Percentiles rank a stretch among this genome's conserved stretches.
phyloP scores from a whole-genome alignment of 2,113 vertebrate genomes.

The Ochotona princeps region DNA sequence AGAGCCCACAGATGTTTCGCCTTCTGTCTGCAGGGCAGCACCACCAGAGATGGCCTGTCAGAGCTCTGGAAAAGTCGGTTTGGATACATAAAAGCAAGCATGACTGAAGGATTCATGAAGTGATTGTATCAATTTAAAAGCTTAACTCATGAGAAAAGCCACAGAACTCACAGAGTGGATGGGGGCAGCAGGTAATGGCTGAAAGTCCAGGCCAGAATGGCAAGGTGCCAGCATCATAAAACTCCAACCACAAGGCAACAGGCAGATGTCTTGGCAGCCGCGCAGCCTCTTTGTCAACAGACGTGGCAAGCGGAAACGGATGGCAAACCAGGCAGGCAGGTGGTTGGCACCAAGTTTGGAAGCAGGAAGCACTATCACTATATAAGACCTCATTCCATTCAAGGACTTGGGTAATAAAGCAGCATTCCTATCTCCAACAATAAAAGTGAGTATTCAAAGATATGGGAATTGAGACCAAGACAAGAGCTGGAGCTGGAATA shows the following conservation, averaged over 20 bases:
- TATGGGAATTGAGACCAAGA: background rate
- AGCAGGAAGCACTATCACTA: background rate
- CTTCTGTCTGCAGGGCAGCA: background rate
- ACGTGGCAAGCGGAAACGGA: slow-evolving; percentile 1
- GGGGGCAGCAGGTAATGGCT: background rate
- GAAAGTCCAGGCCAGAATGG: slow-evolving; percentile 5
- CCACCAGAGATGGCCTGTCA: background rate
- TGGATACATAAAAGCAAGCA: background rate
- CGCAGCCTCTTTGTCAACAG: background rate
- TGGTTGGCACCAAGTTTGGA: slow-evolving; percentile 1
- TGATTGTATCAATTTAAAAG: background rate
- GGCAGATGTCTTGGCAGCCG: background rate
- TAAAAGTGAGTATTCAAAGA: background rate
- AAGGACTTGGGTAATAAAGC: background rate
- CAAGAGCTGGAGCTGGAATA: background rate
- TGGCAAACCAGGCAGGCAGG: background rate
- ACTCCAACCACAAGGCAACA: background rate
- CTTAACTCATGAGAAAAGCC: background rate
- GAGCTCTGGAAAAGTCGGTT: background rate
- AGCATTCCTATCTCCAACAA: background rate
- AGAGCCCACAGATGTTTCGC: background rate
- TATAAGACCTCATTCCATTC: background rate
- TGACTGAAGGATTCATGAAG: background rate
- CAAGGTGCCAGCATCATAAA: background rate
- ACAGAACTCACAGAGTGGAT: background rate